Conservation (phyloP, 2,888 invertebrate genomes). For the Pachycephus smyrnensis region DNA sequence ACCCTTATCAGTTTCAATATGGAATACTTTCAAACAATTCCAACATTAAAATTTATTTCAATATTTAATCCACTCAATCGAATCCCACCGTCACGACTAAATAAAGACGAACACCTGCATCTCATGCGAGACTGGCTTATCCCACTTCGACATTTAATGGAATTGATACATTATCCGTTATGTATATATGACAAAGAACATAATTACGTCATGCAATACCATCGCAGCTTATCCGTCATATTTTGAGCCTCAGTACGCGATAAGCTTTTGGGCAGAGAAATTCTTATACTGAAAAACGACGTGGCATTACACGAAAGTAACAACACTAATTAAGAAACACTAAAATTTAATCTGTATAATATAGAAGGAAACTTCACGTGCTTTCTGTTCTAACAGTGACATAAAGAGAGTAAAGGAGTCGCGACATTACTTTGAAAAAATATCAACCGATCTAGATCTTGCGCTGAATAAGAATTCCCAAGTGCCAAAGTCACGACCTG, state of each 20-base stretch:
- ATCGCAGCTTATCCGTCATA: neutral
- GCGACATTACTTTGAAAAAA: slow-evolving; percentile 92
- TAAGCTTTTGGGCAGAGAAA: neutral
- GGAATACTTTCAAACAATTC: neutral
- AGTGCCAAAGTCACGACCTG: slow-evolving; percentile 82
- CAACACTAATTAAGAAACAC: neutral
- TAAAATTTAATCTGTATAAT: neutral
- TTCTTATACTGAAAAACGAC: neutral
- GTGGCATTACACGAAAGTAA: neutral
- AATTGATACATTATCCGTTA: neutral
- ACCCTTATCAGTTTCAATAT: neutral
- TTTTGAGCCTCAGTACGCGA: slow-evolving; percentile 11
- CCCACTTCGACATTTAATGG: neutral
- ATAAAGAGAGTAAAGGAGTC: slow-evolving; percentile 92
- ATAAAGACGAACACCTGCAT: neutral
- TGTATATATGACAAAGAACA: neutral
- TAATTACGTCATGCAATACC: neutral
- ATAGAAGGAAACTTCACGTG: neutral
- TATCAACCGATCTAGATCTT: slow-evolving; percentile 90
- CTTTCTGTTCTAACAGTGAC: slow-evolving; percentile 74
- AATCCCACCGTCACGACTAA: neutral
- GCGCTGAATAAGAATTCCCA: slow-evolving; percentile 89
- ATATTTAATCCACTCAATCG: neutral
- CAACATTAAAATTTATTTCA: neutral
- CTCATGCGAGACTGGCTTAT: neutral